Percentiles rank a stretch among this genome's conserved stretches.
Conservation (phyloP, 2,797 vertebrate genomes). For the Yasuhikotakia modesta region DNA sequence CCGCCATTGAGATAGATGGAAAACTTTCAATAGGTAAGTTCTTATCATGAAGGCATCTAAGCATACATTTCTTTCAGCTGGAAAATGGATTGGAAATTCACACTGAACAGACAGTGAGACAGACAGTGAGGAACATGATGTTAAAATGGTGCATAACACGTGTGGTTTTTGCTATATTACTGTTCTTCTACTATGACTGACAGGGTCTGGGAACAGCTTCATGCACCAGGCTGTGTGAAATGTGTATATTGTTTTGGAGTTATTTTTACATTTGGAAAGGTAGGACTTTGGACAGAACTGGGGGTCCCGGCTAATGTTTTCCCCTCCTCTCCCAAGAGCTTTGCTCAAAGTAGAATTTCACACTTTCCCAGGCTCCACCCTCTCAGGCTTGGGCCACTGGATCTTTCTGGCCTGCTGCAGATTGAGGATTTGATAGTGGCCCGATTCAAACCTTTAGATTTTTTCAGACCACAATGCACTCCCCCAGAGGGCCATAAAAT, state of each 20-base stretch:
- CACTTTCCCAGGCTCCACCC: slow-evolving; percentile 85
- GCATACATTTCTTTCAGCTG: slow-evolving; percentile 14
- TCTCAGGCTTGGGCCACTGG: slow-evolving; percentile 53
- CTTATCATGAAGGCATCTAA: slow-evolving; percentile 5
- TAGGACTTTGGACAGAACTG: slow-evolving; percentile 53
- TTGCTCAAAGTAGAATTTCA: slow-evolving; percentile 65
- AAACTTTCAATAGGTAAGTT: background rate
- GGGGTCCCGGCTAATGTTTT: slow-evolving; percentile 70
- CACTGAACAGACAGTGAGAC: background rate
- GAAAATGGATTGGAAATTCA: background rate
- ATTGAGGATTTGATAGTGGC: slow-evolving; percentile 59
- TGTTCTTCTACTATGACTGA: slow-evolving; percentile 52
- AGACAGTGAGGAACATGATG: background rate
- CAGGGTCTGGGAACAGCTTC: slow-evolving; percentile 59
- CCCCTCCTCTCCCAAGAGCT: slow-evolving; percentile 68
- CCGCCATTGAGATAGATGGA: background rate
- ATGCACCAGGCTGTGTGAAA: slow-evolving; percentile 44
- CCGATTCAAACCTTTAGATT: slow-evolving; percentile 67
- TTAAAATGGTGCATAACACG: background rate
- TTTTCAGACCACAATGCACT: slow-evolving; percentile 72
- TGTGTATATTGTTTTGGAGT: slow-evolving; percentile 71
- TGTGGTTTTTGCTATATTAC: slow-evolving; percentile 49
- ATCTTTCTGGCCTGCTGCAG: slow-evolving; percentile 60
- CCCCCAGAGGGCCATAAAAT: slow-evolving; percentile 74
- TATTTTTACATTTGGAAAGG: slow-evolving; percentile 72